Conservation (phyloP, 2,888 invertebrate species). For the Trilocha varians region DNA sequence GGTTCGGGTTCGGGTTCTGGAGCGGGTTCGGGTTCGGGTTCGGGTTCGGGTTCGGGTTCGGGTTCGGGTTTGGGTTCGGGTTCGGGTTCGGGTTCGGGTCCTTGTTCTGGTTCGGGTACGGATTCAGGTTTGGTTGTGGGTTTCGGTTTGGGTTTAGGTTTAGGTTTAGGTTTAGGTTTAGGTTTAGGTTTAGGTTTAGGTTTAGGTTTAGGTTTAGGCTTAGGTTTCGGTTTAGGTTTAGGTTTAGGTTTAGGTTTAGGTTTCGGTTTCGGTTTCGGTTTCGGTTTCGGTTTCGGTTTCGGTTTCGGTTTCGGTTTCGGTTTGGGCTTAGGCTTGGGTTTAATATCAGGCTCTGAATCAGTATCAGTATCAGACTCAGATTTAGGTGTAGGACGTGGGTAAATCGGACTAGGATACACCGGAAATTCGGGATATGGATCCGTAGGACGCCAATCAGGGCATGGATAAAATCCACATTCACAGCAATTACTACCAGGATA, state of each 20-base stretch:
- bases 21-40: slow-evolving; percentile 23
- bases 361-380: slow-evolving; percentile 27
- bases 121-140: slow-evolving; percentile 18
- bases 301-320: slow-evolving; percentile 17
- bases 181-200: slow-evolving; percentile 41
- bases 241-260: slow-evolving; percentile 39
- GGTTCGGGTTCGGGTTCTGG: slow-evolving; percentile 23
- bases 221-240: slow-evolving; percentile 30
- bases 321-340: slow-evolving; percentile 20
- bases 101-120: slow-evolving; percentile 20
- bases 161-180: slow-evolving; percentile 33
- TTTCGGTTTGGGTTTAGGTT: slow-evolving; percentile 14
- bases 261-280: slow-evolving; percentile 26
- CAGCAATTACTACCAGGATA: slow-evolving; percentile 72
- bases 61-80: slow-evolving; percentile 21
- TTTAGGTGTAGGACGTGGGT: slow-evolving; percentile 31
- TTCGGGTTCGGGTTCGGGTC: slow-evolving; percentile 17
- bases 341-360: slow-evolving; percentile 14
- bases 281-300: slow-evolving; percentile 19
- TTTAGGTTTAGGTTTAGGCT: slow-evolving; percentile 23
- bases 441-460: slow-evolving; percentile 74
- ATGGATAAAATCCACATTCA: slow-evolving; percentile 59
- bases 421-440: slow-evolving; percentile 33
- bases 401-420: slow-evolving; percentile 39
- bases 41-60: slow-evolving; percentile 37